Conservation (phyloP, 1,140 invertebrate species). For the Lepidostoma basale region DNA sequence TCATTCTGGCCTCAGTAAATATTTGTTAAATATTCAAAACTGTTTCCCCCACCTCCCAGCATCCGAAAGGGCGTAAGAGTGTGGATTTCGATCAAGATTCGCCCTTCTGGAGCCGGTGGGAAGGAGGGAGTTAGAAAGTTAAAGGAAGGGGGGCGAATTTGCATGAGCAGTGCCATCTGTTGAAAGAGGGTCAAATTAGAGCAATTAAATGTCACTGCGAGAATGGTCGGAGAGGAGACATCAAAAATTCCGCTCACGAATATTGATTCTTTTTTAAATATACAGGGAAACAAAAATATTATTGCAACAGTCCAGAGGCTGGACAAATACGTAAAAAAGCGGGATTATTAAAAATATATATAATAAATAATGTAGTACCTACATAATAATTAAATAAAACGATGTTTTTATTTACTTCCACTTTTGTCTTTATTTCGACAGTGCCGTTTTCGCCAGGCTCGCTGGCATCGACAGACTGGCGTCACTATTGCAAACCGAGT, state of each 20-base stretch:
- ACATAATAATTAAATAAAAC: too few relatives aligned
- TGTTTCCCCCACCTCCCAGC: conserved; percentile 9
- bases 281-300: background rate
- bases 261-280: background rate
- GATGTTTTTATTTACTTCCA: too few relatives aligned
- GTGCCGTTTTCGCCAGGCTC: too few relatives aligned
- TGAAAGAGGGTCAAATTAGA: conserved; percentile 40
- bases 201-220: conserved; percentile 38
- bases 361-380: too few relatives aligned
- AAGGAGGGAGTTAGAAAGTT: conserved; percentile 1
- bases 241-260: too few relatives aligned
- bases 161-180: conserved; percentile 34
- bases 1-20: conserved; percentile 34
- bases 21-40: conserved; percentile 44
- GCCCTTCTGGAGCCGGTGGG: background rate
- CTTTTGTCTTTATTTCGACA: too few relatives aligned
- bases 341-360: too few relatives aligned
- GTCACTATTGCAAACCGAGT: too few relatives aligned
- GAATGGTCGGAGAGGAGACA: background rate
- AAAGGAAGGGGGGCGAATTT: conserved; percentile 28
- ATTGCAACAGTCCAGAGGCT: too few relatives aligned
- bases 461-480: too few relatives aligned
- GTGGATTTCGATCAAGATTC: background rate
- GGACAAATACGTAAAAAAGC: too few relatives aligned
- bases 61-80: conserved; percentile 11